Evolutionary conservation across 2,888 invertebrate species (phyloP), one percentile per base, ranked within the genome.

Genomic region (Lasioglossum calceatum): DNA sequence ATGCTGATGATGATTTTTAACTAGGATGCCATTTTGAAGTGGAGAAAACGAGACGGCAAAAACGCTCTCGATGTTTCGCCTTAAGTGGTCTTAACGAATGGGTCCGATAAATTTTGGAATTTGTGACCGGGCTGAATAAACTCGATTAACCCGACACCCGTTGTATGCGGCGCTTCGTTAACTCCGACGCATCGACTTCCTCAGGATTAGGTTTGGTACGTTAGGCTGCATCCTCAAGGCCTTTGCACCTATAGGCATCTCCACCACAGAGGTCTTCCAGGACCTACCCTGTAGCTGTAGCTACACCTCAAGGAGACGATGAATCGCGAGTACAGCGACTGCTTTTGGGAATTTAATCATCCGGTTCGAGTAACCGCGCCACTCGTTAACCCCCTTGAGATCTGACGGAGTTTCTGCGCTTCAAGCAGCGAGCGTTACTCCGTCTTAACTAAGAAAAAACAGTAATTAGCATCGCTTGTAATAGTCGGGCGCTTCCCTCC

Each of bases 341-440:
- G 89, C 92, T 89, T 92, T 91, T 90, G 89, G 88, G 91, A 89
- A 92, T 92, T 92, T 91, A 92, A 92, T 92, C 92, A 92, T 92
- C 90, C 88, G 88, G 87, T 91, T 91, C 90, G 91, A 91, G 90
- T 88, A 91, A 91, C 90, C 87, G 73, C 77, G 86, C 71, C 73
- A 74, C 82, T 82, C 77, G 77, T 78, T 80, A 86, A 88, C 80
- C 71, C 78, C 77, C 88, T 89, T 54, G 82, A 85, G 80, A 85
- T 85, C 76, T 76, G 61, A 44, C 32, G 19, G 81, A 86, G 86
- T 86, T 87, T 84, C 84, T 61, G 74, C 47, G 81, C 76, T 74
- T 87, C 88, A 54, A 74, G 81, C 12, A 71, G 71, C 32, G 61
- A 70, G 82, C 76, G 70, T 70, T 77, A 73, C 79, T 79, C 74